Percentiles rank a stretch among this genome's conserved stretches.
Evolutionary conservation across 2,888 invertebrate species (phyloP).

Genomic region (Opisthograptis luteolata): DNA sequence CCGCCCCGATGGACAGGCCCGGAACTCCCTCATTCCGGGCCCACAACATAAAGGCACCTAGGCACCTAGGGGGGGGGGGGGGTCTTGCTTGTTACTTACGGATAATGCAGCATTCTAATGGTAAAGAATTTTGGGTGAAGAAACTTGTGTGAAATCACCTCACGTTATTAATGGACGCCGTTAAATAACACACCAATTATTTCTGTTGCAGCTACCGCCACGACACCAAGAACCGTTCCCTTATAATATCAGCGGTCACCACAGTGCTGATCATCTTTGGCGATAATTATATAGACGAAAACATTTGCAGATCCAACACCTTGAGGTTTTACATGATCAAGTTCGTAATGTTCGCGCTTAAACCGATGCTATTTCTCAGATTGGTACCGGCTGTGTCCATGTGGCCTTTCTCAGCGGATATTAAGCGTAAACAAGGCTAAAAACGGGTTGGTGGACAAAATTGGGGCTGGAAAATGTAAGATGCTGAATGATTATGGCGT

Average conservation of each 20-base stretch:
- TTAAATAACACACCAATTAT: slow-evolving; percentile 1
- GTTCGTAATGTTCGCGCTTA: slow-evolving; percentile 48
- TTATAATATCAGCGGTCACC: slow-evolving; percentile 52
- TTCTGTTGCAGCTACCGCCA: slow-evolving; percentile 69
- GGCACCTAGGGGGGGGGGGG: too few relatives aligned
- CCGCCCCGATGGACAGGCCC: too few relatives aligned
- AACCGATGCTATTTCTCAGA: slow-evolving; percentile 54
- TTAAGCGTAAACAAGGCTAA: slow-evolving; percentile 38
- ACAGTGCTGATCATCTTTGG: slow-evolving; percentile 42
- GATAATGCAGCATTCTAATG: too few relatives aligned
- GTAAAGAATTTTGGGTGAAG: too few relatives aligned
- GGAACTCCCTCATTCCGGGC: too few relatives aligned
- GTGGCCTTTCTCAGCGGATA: slow-evolving; percentile 51
- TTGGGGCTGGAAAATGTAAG: background rate
- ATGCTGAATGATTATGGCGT: too few relatives aligned
- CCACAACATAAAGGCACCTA: too few relatives aligned
- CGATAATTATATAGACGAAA: slow-evolving; percentile 42
- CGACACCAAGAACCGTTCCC: slow-evolving; percentile 60
- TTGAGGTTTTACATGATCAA: slow-evolving; percentile 46
- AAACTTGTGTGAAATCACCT: too few relatives aligned
- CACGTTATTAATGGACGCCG: too few relatives aligned
- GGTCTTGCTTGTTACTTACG: too few relatives aligned
- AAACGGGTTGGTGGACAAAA: background rate
- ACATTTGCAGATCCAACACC: slow-evolving; percentile 46
- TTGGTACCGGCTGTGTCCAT: slow-evolving; percentile 53